Conservation (phyloP, 2,113 vertebrate genomes). For the Dasyornis broadbenti region DNA sequence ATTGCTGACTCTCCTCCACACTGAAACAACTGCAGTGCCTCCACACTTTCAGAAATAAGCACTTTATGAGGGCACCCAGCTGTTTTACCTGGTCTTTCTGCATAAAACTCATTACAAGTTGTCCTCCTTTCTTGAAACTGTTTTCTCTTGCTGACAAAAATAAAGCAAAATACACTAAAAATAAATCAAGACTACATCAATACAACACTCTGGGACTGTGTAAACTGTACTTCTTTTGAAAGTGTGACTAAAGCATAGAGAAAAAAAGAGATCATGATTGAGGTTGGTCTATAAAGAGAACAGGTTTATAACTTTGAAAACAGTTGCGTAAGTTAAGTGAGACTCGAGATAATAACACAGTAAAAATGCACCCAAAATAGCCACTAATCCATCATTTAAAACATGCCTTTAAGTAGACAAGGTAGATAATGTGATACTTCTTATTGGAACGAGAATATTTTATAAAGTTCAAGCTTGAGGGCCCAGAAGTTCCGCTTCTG, state of each 20-base stretch:
- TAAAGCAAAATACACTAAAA: background rate
- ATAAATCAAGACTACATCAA: background rate
- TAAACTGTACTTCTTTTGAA: background rate
- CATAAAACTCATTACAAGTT: background rate
- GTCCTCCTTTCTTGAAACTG: background rate
- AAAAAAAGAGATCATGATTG: background rate
- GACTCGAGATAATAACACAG: background rate
- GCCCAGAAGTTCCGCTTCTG: background rate
- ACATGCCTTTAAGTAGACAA: background rate
- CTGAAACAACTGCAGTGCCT: background rate
- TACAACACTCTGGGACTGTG: background rate
- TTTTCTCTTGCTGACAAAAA: background rate
- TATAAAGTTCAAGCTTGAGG: background rate
- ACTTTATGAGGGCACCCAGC: background rate
- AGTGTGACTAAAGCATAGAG: background rate
- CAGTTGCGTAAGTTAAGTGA: background rate
- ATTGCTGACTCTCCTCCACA: background rate
- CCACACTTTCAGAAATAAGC: background rate
- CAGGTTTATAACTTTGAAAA: background rate
- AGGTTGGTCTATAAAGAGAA: background rate
- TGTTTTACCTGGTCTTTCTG: background rate
- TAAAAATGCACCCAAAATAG: conserved; percentile 43
- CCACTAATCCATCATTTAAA: conserved; percentile 22
- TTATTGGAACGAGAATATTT: background rate
- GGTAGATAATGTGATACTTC: conserved; percentile 4